Evolutionary conservation across 2,888 invertebrate genomes (phyloP).

Genomic region (Trichacis sp.): DNA sequence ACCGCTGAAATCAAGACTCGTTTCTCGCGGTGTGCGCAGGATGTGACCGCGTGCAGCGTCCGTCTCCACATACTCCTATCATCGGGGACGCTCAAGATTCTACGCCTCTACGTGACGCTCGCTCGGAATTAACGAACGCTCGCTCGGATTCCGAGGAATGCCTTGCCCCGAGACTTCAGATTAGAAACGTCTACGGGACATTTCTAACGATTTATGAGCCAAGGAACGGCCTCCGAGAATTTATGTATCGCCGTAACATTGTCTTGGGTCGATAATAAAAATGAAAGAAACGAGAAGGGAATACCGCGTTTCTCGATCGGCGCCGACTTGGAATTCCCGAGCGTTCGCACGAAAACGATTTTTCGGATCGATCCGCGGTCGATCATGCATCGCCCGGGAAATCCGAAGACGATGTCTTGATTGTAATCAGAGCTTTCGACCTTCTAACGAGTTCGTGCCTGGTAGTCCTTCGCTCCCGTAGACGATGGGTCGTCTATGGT

Average conservation of each 20-base stretch:
- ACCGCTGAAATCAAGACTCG: too few species aligned
- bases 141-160: constrained; percentile 7
- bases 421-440: constrained; percentile 42
- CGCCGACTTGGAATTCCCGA: too few species aligned
- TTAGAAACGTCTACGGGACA: constrained; percentile 18
- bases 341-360: too few species aligned
- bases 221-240: not conserved
- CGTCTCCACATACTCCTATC: constrained; percentile 31
- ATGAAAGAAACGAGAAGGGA: too few species aligned
- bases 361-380: constrained; percentile 6
- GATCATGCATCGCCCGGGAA: constrained; percentile 30
- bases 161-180: constrained; percentile 12
- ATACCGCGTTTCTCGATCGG: too few species aligned
- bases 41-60: constrained; percentile 45
- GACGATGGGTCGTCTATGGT: constrained; percentile 41
- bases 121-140: constrained; percentile 28
- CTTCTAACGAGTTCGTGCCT: constrained; percentile 42
- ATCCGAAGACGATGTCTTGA: constrained; percentile 41
- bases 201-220: not conserved
- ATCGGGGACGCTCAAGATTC: constrained; percentile 17
- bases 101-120: constrained; percentile 24
- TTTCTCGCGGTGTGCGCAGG: too few species aligned
- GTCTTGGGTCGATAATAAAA: not conserved
- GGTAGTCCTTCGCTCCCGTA: constrained; percentile 37
- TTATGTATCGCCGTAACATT: not conserved